Evolutionary conservation across 1,140 invertebrate species (phyloP), one percentile per base, ranked within the genome.

Genomic region (Augochlora pura): DNA sequence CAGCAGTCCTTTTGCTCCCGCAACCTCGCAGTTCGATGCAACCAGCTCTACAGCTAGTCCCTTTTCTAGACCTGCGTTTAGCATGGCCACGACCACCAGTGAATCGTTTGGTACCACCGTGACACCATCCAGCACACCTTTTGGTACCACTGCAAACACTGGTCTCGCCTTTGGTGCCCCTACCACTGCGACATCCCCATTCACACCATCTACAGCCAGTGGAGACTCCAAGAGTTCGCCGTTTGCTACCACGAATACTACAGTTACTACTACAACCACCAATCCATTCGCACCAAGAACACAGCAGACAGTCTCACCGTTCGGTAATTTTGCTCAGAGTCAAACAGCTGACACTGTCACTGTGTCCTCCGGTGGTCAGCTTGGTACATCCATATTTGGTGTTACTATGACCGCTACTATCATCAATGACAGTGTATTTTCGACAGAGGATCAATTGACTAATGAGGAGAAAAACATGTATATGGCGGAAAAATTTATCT

Each of bases 401-500:
- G 68, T 75, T 0, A 73, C 75, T 5, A 66, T 85, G 16, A 81
- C 80, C 0, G 78, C 76, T 9, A 68, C 70, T 6, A 73, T 81
- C n/a, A 81, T 91, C 16, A 88, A 92, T 32, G 88, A 91, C 8
- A 89, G 67, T 0, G 74, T 88, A 77, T 93, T 91, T 32, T 89
- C 86, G 0, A 46, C 70, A 0, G 89, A 91, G 0, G 77, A 73
- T 42, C 62, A 80, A 23, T 74, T 93, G 10, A 92, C 91, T 0
- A 89, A 92, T 18, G 91, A 91, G 0, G 92, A 93, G 23, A 92
- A 91, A 42, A 86, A 18, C 6, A 81, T 82, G 21, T 93, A 86
- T 38, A 27, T 87, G 1, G 80, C 89, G 7, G 86, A 91, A 1
- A 65, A 82, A 39, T 93, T 93, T 80, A 42, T 64, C 7, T 72